A percentile compares a stretch with the other conserved stretches of the same genome.
Conservation (phyloP, 2,888 invertebrate genomes). For the Heliothis peltigera region DNA sequence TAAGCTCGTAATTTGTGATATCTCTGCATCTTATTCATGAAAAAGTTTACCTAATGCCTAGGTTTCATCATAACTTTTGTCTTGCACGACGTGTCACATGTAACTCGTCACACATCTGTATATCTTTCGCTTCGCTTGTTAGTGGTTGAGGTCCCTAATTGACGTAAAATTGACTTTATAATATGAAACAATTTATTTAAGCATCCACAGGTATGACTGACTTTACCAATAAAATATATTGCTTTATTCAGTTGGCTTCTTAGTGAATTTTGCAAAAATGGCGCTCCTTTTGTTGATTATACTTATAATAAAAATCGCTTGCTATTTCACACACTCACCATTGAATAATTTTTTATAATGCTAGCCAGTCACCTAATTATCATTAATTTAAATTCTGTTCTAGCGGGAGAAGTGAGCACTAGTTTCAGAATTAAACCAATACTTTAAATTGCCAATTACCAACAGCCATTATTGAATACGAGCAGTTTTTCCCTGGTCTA, state of each 20-base stretch:
- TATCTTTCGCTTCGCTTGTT: conserved; percentile 44
- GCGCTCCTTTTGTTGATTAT: not conserved
- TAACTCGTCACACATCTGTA: not conserved
- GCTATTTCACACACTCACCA: not conserved
- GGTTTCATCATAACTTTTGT: too few relatives aligned
- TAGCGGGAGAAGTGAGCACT: too few relatives aligned
- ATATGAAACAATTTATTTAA: conserved; percentile 67
- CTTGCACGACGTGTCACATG: too few relatives aligned
- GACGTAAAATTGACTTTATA: conserved; percentile 56
- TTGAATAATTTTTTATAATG: not conserved
- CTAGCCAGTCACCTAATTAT: too few relatives aligned
- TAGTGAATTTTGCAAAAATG: conserved; percentile 21
- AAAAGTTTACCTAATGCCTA: too few relatives aligned
- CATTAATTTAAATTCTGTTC: too few relatives aligned
- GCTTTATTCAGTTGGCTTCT: conserved; percentile 37
- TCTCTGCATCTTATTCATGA: too few relatives aligned
- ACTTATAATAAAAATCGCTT: not conserved
- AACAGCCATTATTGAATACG: too few relatives aligned
- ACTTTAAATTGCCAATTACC: too few relatives aligned
- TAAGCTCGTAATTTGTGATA: too few relatives aligned
- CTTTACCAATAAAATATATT: conserved; percentile 48
- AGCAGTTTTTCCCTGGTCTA: too few relatives aligned
- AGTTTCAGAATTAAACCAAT: too few relatives aligned
- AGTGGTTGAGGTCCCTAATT: conserved; percentile 35
- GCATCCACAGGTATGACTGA: conserved; percentile 41